Evolutionary conservation across 2,888 invertebrate genomes (phyloP).

Genomic region (Morpho achilles): DNA sequence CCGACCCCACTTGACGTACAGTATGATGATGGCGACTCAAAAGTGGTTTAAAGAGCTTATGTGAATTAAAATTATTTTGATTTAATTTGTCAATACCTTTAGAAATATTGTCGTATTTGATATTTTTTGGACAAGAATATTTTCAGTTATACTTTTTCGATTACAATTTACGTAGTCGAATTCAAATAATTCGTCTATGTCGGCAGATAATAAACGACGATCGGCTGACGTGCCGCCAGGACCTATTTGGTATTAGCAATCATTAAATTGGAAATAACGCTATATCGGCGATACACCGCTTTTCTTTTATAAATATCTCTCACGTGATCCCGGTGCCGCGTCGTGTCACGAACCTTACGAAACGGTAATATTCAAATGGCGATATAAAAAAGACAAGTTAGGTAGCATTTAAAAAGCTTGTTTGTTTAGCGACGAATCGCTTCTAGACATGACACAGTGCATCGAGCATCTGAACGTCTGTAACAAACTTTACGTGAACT

Average conservation of each 20-base stretch:
- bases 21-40: too few relatives aligned
- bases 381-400: slow-evolving; percentile 79
- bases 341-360: slow-evolving; percentile 74
- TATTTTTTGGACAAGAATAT: too few relatives aligned
- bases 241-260: slow-evolving; percentile 74
- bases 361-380: slow-evolving; percentile 78
- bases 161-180: slow-evolving; percentile 16
- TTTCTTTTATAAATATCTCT: slow-evolving; percentile 78
- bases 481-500: slow-evolving; percentile 1
- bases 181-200: slow-evolving; percentile 43
- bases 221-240: slow-evolving; percentile 63
- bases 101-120: too few relatives aligned
- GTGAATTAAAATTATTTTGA: too few relatives aligned
- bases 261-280: slow-evolving; percentile 79
- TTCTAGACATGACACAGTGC: slow-evolving; percentile 63
- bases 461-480: slow-evolving; percentile 46
- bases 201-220: slow-evolving; percentile 50
- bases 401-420: slow-evolving; percentile 79
- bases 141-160: too few relatives aligned
- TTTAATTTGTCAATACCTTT: too few relatives aligned
- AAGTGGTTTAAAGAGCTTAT: too few relatives aligned
- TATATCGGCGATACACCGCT: slow-evolving; percentile 72
- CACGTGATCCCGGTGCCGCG: slow-evolving; percentile 75
- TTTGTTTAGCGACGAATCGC: slow-evolving; percentile 76
- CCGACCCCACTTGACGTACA: too few relatives aligned